A percentile compares a stretch with the other conserved stretches of the same genome.
Evolutionary conservation across 2,888 invertebrate species (phyloP).

Genomic region (Rhingia campestris): DNA sequence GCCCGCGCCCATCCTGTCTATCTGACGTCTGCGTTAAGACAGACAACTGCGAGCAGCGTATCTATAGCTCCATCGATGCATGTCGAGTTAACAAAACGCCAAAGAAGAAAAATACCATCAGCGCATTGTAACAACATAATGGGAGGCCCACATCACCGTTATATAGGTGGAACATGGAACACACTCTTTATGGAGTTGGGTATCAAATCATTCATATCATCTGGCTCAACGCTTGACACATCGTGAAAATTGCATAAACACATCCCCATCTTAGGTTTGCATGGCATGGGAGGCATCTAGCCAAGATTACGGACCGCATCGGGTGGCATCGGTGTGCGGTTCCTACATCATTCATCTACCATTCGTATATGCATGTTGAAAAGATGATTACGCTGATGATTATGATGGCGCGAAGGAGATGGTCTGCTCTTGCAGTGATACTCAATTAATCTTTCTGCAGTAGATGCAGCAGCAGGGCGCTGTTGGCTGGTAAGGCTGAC

Average conservation of each 20-base stretch:
- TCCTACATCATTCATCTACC: slow-evolving; percentile 41
- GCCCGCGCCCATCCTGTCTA: slow-evolving; percentile 6
- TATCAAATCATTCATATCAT: slow-evolving; percentile 68
- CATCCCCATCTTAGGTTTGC: slow-evolving; percentile 35
- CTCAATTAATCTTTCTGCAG: slow-evolving; percentile 63
- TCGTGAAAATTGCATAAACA: slow-evolving; percentile 72
- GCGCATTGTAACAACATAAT: slow-evolving; percentile 60
- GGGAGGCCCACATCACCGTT: slow-evolving; percentile 62
- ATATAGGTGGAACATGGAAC: slow-evolving; percentile 46
- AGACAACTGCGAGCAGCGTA: slow-evolving; percentile 35
- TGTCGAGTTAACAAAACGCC: slow-evolving; percentile 70
- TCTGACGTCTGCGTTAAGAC: slow-evolving; percentile 49
- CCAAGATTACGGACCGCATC: not conserved
- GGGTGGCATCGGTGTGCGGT: slow-evolving; percentile 14
- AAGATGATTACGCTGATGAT: slow-evolving; percentile 68
- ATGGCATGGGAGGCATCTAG: not conserved
- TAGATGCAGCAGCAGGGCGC: slow-evolving; percentile 17
- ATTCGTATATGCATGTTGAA: slow-evolving; percentile 72
- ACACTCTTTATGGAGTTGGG: slow-evolving; percentile 11
- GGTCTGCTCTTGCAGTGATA: slow-evolving; percentile 68
- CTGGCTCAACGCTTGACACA: slow-evolving; percentile 72
- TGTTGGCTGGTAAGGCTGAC: too few species aligned
- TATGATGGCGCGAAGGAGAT: slow-evolving; percentile 54
- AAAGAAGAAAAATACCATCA: not conserved
- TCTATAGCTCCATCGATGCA: slow-evolving; percentile 65